Percentiles rank a stretch among this genome's conserved stretches.
Conservation (phyloP, 2,888 invertebrate genomes). For the Tachina fera region DNA sequence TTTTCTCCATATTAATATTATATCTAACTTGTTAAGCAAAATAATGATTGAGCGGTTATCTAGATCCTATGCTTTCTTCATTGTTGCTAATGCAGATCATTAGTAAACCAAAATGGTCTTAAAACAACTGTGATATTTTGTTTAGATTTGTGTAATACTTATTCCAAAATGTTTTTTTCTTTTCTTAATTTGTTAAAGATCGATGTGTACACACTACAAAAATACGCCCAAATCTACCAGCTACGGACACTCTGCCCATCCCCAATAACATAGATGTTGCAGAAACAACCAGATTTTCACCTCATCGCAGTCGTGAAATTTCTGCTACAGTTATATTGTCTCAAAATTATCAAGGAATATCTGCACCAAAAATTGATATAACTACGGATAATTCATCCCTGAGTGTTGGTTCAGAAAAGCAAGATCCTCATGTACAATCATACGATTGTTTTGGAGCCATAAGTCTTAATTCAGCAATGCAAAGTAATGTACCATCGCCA, state of each 20-base stretch:
- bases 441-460: slow-evolving; percentile 88
- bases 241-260: slow-evolving; percentile 84
- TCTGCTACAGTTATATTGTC: slow-evolving; percentile 85
- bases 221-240: slow-evolving; percentile 84
- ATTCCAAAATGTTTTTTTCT: neutral
- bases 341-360: slow-evolving; percentile 75
- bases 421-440: slow-evolving; percentile 86
- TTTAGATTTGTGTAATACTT: too few relatives aligned
- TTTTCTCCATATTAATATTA: too few relatives aligned
- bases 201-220: slow-evolving; percentile 71
- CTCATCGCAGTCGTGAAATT: slow-evolving; percentile 86
- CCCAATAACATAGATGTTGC: slow-evolving; percentile 87
- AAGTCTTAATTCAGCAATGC: slow-evolving; percentile 88
- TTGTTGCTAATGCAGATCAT: too few relatives aligned
- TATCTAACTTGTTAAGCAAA: too few relatives aligned
- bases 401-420: slow-evolving; percentile 77
- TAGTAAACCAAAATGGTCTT: too few relatives aligned
- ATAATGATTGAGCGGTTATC: too few relatives aligned
- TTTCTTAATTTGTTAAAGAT: slow-evolving; percentile 26
- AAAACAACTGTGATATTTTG: too few relatives aligned
- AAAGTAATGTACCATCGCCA: slow-evolving; percentile 89
- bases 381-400: slow-evolving; percentile 76
- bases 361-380: slow-evolving; percentile 75
- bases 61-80: too few relatives aligned
- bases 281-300: slow-evolving; percentile 87